Conservation (phyloP, 2,797 vertebrate species). For the Danio tinwini region DNA sequence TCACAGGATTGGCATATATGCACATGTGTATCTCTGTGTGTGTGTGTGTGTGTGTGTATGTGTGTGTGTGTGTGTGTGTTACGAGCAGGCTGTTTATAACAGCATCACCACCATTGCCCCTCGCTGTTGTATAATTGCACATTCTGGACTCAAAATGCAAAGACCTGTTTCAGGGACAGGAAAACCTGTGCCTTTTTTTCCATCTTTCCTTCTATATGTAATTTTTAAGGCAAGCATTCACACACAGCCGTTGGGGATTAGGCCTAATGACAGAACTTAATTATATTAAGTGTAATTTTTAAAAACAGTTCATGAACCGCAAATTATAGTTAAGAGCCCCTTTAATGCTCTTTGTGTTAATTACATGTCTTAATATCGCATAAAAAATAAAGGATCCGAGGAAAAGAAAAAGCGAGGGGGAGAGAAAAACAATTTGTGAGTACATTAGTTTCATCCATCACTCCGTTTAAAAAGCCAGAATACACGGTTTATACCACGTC, state of each 20-base stretch:
- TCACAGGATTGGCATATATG: constrained; percentile 15
- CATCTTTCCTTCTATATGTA: constrained; percentile 66
- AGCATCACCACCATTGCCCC: constrained; percentile 68
- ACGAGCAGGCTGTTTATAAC: constrained; percentile 61
- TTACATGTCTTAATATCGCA: constrained; percentile 81
- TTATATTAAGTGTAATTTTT: constrained; percentile 89
- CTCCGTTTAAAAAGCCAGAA: background rate
- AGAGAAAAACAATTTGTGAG: constrained; percentile 65
- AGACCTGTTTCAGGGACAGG: constrained; percentile 56
- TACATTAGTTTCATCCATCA: constrained; percentile 27
- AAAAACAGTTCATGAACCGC: constrained; percentile 87
- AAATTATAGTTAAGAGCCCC: constrained; percentile 86
- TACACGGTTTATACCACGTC: background rate
- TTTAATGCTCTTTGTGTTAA: constrained; percentile 85
- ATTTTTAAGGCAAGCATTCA: constrained; percentile 79
- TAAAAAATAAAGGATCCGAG: constrained; percentile 71
- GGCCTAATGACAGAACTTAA: constrained; percentile 86
- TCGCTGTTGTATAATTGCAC: constrained; percentile 73
- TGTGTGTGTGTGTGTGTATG: constrained; percentile 47
- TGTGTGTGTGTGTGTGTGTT: constrained; percentile 56
- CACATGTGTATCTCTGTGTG: background rate
- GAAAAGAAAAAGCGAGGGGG: constrained; percentile 61
- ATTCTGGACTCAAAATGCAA: constrained; percentile 60
- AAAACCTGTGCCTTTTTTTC: constrained; percentile 57
- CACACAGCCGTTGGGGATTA: constrained; percentile 82